Base-by-base conservation (phyloP, 2,113 vertebrate genomes). In the Egretta garzetta region DNA sequence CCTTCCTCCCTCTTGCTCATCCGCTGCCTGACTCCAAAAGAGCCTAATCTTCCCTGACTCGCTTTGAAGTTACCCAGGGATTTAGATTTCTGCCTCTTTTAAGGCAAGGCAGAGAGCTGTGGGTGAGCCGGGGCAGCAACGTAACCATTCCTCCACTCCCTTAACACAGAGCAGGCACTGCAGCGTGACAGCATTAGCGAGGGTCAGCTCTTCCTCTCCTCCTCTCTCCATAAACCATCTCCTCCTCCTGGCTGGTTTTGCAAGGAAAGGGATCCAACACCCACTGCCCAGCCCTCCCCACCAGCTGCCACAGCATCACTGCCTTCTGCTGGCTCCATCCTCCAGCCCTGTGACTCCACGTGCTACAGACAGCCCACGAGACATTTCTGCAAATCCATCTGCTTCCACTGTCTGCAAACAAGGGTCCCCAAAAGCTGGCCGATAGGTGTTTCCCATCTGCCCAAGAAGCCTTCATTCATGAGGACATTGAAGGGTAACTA, bases 81-180 rank as follows among this genome's bases (percentile, higher is more conserved):
- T 97, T 97, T 90, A 96, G 96, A 96, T 96, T 91, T 87, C 86
- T 91, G 93, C 84, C 85, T 96, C 89, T 91, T 95, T 79, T 95
- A 96, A 93, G 95, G 93, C 84, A 87, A 97, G 80, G 96, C 91
- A 87, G 91, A 87, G 80, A 47, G 80, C 59, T 19, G 88, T 0
- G 27, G 39, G 53, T 24, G 71, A 83, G 88, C 62, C 22, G 79
- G 79, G 56, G 90, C 92, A 33, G 77, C 28, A 39, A 17, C 13
- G 0, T 9, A 67, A 76, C 56, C 0, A 11, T 56, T 96, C 56
- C 75, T 68, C 45, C 30, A 8, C 47, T 83, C 11, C 50, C 52
- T 35, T 96, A 94, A 96, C 96, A 95, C 91, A 96, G 96, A 97
- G 90, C 96, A 96, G 96, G 84, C 96, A 35, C 80, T 0, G 2